These are phyloP conservation scores for Coreius guichenoti DNA, from an alignment of 2,797 vertebrate genomes.

Conservation along the genomic window DNA sequence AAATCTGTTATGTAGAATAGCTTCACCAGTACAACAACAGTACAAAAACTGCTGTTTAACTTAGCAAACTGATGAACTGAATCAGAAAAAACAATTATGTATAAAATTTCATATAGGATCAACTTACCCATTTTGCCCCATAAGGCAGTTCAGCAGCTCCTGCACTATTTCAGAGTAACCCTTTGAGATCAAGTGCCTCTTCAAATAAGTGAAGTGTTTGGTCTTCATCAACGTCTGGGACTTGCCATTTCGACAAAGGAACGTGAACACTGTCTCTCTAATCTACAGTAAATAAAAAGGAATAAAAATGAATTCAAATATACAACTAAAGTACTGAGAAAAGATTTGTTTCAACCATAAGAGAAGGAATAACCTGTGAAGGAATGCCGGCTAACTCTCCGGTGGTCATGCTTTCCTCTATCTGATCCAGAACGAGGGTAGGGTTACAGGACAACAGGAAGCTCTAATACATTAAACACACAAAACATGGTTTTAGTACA, in stretches of 20 bases:
- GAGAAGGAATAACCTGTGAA: slow-evolving; percentile 78
- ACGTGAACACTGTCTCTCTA: slow-evolving; percentile 80
- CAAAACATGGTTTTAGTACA: not conserved
- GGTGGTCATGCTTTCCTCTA: slow-evolving; percentile 84
- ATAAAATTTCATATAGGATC: not conserved
- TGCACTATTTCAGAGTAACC: slow-evolving; percentile 72
- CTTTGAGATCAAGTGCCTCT: slow-evolving; percentile 74
- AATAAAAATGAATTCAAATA: not conserved
- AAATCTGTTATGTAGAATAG: not conserved
- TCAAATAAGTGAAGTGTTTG: slow-evolving; percentile 82
- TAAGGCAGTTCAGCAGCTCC: slow-evolving; percentile 81
- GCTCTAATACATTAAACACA: slow-evolving; percentile 71
- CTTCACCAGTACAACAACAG: not conserved
- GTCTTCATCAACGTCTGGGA: slow-evolving; percentile 82
- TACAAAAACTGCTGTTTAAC: not conserved
- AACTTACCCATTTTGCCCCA: slow-evolving; percentile 82
- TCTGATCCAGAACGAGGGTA: slow-evolving; percentile 83
- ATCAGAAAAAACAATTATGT: not conserved
- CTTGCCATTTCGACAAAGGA: slow-evolving; percentile 78
- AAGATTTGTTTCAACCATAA: not conserved
- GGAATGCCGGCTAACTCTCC: slow-evolving; percentile 88
- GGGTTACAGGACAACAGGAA: slow-evolving; percentile 83
- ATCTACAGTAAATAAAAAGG: slow-evolving; percentile 74
- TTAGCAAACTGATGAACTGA: not conserved
- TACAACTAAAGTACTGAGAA: not conserved